Evolutionary conservation across 2,113 vertebrate genomes (phyloP), one percentile per base, ranked within the genome.

Genomic region (Eurystomus gularis): DNA sequence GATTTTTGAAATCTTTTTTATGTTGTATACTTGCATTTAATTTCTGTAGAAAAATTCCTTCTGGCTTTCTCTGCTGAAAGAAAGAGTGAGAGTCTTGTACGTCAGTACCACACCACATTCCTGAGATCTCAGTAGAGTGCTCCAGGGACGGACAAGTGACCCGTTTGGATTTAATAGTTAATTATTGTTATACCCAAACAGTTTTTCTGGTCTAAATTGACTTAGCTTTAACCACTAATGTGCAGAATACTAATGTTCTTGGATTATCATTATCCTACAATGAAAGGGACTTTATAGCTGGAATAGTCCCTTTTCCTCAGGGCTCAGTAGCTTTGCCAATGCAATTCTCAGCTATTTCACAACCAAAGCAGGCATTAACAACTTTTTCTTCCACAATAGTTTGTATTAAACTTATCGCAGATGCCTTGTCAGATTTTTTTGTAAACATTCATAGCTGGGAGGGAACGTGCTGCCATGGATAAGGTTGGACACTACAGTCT

Each of bases 221-320:
- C n/a, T 11, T 61, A 75, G 35, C 79, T 92, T 86, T 94, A 90
- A 80, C 88, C 70, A 44, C 93, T 94, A 93, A 94, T 81, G 57
- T 95, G 86, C 10, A 6, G 79, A 86, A 93, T 88, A 77, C 71
- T 90, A 78, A 93, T 73, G 91, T 83, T 88, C 80, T 71, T 92
- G 72, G 86, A 66, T 94, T 93, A 94, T 93, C 88, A 88, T 90
- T 88, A 86, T 91, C 93, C 77, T 88, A 55, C 71, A 93, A 89
- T 5, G 14, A 94, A 90, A 97, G 52, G 48, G 5, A 58, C 51
- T 93, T 81, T 37, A 13, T n/a, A 73, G 49, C 71, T 83, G 6
- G 15, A 73, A 46, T 12, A 73, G 46, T 77, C 40, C 31, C 40
- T 73, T 95, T 58, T 61, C 75, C 52, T 92, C 60, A 49, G 71